Evolutionary conservation across 2,888 invertebrate species (phyloP).

Genomic region (Lepeophtheirus nordmannii): DNA sequence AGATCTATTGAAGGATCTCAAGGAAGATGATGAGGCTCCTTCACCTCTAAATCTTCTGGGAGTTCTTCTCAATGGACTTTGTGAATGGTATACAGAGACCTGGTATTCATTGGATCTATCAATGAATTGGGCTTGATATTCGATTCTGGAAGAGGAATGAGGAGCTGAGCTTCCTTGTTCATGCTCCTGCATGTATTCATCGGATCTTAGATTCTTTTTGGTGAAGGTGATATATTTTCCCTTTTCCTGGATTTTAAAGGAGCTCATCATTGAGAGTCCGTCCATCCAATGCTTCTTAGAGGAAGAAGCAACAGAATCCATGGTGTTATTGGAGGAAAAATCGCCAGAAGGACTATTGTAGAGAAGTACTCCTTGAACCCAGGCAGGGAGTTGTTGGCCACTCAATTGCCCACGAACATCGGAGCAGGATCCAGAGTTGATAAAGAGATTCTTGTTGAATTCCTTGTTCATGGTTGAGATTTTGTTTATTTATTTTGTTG

Average conservation of each 20-base stretch:
- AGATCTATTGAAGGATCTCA: too few species aligned
- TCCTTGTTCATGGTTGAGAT: too few species aligned
- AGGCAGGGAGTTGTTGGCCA: not conserved
- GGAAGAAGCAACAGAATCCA: not conserved
- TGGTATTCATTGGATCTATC: too few species aligned
- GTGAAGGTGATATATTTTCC: not conserved
- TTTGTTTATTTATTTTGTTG: too few species aligned
- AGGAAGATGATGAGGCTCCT: too few species aligned
- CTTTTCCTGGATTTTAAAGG: not conserved
- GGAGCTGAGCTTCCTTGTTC: too few species aligned
- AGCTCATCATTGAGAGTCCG: slow-evolving; percentile 4
- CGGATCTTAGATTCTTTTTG: not conserved
- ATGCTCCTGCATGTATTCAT: not conserved
- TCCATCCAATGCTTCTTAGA: not conserved
- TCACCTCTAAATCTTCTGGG: too few species aligned
- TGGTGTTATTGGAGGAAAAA: too few species aligned
- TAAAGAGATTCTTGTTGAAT: not conserved
- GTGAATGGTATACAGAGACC: too few species aligned
- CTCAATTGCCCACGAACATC: not conserved
- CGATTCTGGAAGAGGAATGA: too few species aligned
- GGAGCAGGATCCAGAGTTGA: not conserved
- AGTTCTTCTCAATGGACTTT: too few species aligned
- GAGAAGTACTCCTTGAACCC: slow-evolving; percentile 2
- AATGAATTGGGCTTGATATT: too few species aligned
- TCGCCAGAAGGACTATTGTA: not conserved